Evolutionary conservation across 2,113 vertebrate species (phyloP), one percentile per base, ranked within the genome.

Genomic region (Mola mola): DNA sequence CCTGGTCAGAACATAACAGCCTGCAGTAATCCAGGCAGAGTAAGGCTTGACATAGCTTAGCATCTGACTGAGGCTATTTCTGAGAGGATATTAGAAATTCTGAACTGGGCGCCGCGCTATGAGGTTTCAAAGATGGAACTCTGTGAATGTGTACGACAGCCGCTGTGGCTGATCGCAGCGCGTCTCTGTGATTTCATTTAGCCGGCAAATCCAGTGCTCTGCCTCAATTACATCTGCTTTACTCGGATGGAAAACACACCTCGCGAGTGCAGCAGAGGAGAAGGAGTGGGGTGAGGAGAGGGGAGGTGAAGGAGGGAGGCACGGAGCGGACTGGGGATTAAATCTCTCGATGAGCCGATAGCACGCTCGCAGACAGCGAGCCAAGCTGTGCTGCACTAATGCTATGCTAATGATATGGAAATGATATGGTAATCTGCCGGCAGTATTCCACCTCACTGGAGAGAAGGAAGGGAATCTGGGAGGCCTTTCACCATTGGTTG

Each of bases 361-460:
- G 79, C 79, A 83, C 64, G 60, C 85, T 75, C 53, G 24, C 80
- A 88, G 83, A 90, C 89, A 89, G 72, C 58, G 59, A 84, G 84
- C 78, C 83, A 86, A 85, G 83, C 89, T 88, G 80, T 79, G 83
- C 79, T 17, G n/a, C 56, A 3, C 78, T 89, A 91, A 92, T 90
- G 79, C 55, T 80, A 92, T 91, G 91, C 81, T 90, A 91, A 91
- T 90, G 72, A 81, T 72, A 92, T 91, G 90, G 66, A 88, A 90
- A 91, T 90, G 49, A 81, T 78, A 91, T 92, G 91, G 70, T 91
- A 92, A 92, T 91, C 89, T 83, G 66, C 73, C 73, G 17, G 81
- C 88, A 83, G 79, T 87, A 91, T 92, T 92, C 90, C 81, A 79
- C 85, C 89, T 86, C 83, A 87, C 78, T 72, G 72, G 83, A 84